phyloP scores from a whole-genome alignment of 2,113 vertebrate genomes.

The Eulacestoma nigropectus region DNA sequence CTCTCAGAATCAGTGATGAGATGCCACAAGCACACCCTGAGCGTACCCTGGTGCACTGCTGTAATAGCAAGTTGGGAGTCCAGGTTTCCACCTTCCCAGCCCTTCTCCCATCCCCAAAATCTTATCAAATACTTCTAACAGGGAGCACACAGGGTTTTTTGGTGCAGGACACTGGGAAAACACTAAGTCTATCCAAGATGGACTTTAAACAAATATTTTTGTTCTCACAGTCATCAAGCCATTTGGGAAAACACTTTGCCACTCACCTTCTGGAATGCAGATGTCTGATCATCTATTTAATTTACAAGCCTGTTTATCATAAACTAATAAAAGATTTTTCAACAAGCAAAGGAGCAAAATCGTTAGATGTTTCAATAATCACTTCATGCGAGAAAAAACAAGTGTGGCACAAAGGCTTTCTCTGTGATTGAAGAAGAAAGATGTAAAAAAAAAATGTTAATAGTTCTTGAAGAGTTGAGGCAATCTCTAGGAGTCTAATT shows the following conservation, averaged over 20 bases:
- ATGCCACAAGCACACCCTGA: background rate
- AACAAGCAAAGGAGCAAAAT: slow-evolving; percentile 21
- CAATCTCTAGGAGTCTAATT: slow-evolving; percentile 62
- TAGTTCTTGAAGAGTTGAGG: slow-evolving; percentile 12
- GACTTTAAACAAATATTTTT: background rate
- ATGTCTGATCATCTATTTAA: slow-evolving; percentile 22
- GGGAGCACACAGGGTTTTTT: background rate
- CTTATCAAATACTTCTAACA: background rate
- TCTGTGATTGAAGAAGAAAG: slow-evolving; percentile 37
- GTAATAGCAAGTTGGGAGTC: background rate
- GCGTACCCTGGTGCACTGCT: background rate
- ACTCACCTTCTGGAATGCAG: background rate
- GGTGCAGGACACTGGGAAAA: background rate
- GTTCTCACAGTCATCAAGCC: background rate
- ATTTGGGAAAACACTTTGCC: background rate
- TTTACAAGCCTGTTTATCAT: slow-evolving; percentile 25
- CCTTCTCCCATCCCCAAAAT: background rate
- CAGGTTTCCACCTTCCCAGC: background rate
- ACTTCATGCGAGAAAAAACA: background rate
- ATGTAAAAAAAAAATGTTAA: background rate
- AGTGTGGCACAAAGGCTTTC: slow-evolving; percentile 6
- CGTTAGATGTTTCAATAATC: slow-evolving; percentile 42
- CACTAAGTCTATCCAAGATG: background rate
- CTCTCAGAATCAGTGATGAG: accelerated
- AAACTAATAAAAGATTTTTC: slow-evolving; percentile 17